Evolutionary conservation across 2,113 vertebrate genomes (phyloP).

Genomic region (Xyliphius kryptos): DNA sequence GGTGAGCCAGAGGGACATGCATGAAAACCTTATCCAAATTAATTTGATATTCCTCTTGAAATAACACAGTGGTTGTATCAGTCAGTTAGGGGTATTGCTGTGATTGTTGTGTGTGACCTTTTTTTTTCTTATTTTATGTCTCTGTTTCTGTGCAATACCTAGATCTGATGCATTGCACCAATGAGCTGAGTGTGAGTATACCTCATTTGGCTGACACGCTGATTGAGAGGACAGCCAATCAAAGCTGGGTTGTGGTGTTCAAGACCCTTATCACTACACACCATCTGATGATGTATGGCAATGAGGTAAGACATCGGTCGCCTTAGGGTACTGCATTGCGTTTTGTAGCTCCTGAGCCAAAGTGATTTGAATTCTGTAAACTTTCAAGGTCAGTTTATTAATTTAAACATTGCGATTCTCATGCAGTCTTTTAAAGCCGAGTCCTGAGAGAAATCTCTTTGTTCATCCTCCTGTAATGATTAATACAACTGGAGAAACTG

Average conservation of each 20-base stretch:
- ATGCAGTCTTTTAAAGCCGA: too few species aligned
- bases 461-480: background rate
- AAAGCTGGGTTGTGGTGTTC: slow-evolving; percentile 95
- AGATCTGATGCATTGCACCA: slow-evolving; percentile 93
- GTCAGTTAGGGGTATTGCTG: background rate
- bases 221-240: slow-evolving; percentile 81
- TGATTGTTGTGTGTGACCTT: background rate
- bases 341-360: background rate
- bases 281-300: slow-evolving; percentile 96
- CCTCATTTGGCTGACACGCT: slow-evolving; percentile 83
- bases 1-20: slow-evolving; percentile 15
- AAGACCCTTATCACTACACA: slow-evolving; percentile 93
- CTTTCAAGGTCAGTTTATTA: background rate
- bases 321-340: background rate
- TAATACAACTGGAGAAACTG: background rate
- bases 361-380: background rate
- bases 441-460: background rate
- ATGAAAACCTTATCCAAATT: slow-evolving; percentile 8
- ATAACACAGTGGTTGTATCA: slow-evolving; percentile 3
- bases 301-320: slow-evolving; percentile 73
- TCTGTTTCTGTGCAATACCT: slow-evolving; percentile 34
- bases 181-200: slow-evolving; percentile 90
- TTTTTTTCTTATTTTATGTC: slow-evolving; percentile 11
- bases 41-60: background rate
- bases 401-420: background rate